Evolutionary conservation across 2,797 vertebrate species (phyloP), one percentile per base, ranked within the genome.

Genomic region (Microchirus variegatus): DNA sequence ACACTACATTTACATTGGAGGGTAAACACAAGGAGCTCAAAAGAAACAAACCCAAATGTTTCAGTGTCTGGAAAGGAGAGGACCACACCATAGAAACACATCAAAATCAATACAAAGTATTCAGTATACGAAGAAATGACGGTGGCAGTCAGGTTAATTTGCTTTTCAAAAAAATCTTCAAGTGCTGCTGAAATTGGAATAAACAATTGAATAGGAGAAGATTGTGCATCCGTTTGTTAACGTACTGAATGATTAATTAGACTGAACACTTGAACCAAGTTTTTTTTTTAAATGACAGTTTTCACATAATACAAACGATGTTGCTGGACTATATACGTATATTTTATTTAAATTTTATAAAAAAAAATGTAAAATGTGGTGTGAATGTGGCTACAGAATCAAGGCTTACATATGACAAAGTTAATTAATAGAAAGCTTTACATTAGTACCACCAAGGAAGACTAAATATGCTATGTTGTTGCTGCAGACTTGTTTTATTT

Each of bases 1-100:
- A 70, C 76, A 86, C 80, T 78, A 87, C 74, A 42, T 81, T 69
- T 5, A 42, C 53, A 75, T 86, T 84, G 80, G 78, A 81, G 71
- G 69, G 63, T 75, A 59, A 88, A 87, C 83, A 86, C 76, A 75
- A 77, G 64, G 68, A 67, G 42, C 47, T 65, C 55, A 53, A 67
- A 75, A 74, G 44, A 55, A 53, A 40, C 7, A 41, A 89, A 73
- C 68, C 49, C 63, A 22, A 43, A 49, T 56, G 12, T 37, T 59
- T 73, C 14, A 44, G 69, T 63, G 71, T 51, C 22, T 40, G 43
- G 71, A 89, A 69, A 82, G 71, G 66, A 43, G 41, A 78, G 72
- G 74, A 81, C 59, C 60, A 76, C 80, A 67, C 55, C 48, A 72
- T 18, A 69, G 47, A 84, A 67, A 22, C 59, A 80, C 83, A 66